A percentile compares a stretch with the other conserved stretches of the same genome.
These are phyloP conservation scores for Conops quadrifasciatus DNA, from an alignment of 2,888 invertebrate species.

Conservation along the genomic window DNA sequence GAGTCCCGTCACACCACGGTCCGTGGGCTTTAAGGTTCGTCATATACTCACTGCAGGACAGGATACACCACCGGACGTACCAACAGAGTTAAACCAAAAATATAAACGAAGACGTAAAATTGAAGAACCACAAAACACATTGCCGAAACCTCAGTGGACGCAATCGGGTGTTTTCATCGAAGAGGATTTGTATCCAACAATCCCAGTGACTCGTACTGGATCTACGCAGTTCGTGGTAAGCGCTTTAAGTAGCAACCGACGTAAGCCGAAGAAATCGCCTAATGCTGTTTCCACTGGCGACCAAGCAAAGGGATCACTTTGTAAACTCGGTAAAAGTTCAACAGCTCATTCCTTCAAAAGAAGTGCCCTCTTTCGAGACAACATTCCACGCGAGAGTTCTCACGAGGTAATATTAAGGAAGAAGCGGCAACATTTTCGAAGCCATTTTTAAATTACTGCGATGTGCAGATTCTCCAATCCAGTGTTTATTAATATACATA, in stretches of 20 bases:
- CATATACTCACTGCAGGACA: constrained; percentile 43
- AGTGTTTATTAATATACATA: no score
- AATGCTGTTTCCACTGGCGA: constrained; percentile 3
- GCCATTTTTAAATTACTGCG: constrained; percentile 27
- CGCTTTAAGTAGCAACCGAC: constrained; percentile 34
- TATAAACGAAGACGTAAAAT: constrained; percentile 44
- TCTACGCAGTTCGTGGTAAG: constrained; percentile 43
- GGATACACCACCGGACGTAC: constrained; percentile 35
- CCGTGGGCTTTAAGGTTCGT: constrained; percentile 48
- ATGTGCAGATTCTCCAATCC: background rate
- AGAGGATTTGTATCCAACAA: constrained; percentile 42
- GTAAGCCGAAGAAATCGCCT: constrained; percentile 33
- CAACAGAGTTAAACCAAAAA: constrained; percentile 23
- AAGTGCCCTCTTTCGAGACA: constrained; percentile 42
- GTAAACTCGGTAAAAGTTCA: constrained; percentile 9
- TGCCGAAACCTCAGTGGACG: constrained; percentile 52
- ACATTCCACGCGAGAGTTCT: constrained; percentile 43
- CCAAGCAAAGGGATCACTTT: background rate
- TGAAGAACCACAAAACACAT: constrained; percentile 35
- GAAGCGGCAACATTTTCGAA: constrained; percentile 37
- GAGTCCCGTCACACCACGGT: constrained; percentile 50
- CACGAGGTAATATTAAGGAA: constrained; percentile 46
- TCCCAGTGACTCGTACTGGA: constrained; percentile 34
- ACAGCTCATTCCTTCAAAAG: constrained; percentile 46
- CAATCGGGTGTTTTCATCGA: constrained; percentile 49